Conservation (phyloP, 1,140 invertebrate species). For the Chelonus insularis region DNA sequence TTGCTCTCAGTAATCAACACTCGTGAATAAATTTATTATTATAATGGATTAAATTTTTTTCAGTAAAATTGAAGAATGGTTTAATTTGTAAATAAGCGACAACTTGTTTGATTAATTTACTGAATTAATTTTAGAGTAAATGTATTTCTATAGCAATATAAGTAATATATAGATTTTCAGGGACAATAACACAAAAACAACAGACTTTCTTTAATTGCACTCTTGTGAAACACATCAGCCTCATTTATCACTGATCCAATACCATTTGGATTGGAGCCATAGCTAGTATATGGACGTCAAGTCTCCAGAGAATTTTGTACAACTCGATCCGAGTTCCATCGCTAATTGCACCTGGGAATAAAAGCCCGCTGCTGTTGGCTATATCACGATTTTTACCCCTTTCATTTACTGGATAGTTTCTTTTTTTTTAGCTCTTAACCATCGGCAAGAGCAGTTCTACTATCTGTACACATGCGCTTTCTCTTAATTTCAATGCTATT, state of each 20-base stretch:
- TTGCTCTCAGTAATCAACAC: too few species aligned
- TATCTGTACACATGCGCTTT: too few species aligned
- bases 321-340: slow-evolving; percentile 13
- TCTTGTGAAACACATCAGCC: slow-evolving; percentile 7
- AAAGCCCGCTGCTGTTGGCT: neutral
- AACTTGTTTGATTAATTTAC: too few species aligned
- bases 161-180: neutral
- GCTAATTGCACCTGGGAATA: slow-evolving; percentile 24
- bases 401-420: slow-evolving; percentile 1
- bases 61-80: too few species aligned
- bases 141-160: too few species aligned
- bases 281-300: slow-evolving; percentile 12
- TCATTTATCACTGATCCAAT: slow-evolving; percentile 15
- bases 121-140: too few species aligned
- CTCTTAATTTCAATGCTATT: too few species aligned
- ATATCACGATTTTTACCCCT: slow-evolving; percentile 3
- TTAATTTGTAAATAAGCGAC: too few species aligned
- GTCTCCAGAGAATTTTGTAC: slow-evolving; percentile 19
- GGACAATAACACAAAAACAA: neutral
- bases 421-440: too few species aligned
- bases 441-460: too few species aligned
- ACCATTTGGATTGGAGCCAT: slow-evolving; percentile 3
- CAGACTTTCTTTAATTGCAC: neutral
- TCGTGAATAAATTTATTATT: too few species aligned
- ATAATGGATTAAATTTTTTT: too few species aligned